phyloP scores from a whole-genome alignment of 2,888 invertebrate genomes.

The Mongoloraphidia duomilia region DNA sequence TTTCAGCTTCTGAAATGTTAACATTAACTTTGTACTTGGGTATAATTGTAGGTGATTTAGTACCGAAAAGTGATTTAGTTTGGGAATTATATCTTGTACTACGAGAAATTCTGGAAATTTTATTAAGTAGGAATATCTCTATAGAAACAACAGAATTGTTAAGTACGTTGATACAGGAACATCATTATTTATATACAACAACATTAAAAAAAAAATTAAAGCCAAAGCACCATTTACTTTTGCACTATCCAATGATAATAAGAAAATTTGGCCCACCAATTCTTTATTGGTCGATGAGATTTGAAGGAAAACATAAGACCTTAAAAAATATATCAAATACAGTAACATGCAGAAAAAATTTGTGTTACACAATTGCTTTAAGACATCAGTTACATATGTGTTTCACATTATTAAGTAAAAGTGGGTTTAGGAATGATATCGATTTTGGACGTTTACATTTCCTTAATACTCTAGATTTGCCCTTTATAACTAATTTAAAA shows the following conservation, averaged over 20 bases:
- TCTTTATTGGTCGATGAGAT: conserved; percentile 12
- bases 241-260: conserved; percentile 14
- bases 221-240: conserved; percentile 15
- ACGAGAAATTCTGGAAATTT: conserved; percentile 9
- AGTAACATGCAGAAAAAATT: conserved; percentile 10
- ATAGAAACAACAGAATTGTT: conserved; percentile 4
- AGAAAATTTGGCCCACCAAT: conserved; percentile 11
- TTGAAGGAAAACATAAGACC: conserved; percentile 13
- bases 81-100: conserved; percentile 10
- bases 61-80: conserved; percentile 3
- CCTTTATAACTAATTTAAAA: too few species aligned
- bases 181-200: conserved; percentile 9
- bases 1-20: conserved; percentile 8
- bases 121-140: conserved; percentile 5
- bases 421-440: conserved; percentile 4
- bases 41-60: conserved; percentile 8
- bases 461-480: too few species aligned
- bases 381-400: conserved; percentile 3
- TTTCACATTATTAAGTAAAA: conserved; percentile 5
- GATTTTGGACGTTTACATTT: background rate
- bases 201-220: conserved; percentile 10
- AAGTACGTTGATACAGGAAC: conserved; percentile 10
- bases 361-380: conserved; percentile 7
- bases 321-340: conserved; percentile 11
- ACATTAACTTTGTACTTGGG: conserved; percentile 9